phyloP scores from a whole-genome alignment of 2,113 vertebrate species.

The Channa argus region DNA sequence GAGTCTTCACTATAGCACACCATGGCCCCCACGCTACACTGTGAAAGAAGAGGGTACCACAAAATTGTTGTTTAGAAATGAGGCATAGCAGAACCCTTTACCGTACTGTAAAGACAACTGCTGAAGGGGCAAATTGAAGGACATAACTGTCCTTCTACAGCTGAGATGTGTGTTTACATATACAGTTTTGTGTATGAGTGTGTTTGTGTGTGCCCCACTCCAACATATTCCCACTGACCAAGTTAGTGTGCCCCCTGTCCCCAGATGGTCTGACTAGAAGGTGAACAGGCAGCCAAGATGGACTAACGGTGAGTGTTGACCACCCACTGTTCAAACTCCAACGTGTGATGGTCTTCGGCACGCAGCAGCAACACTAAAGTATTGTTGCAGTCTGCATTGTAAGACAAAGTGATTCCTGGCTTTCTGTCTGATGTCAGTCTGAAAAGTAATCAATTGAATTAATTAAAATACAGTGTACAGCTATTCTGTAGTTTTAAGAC shows the following conservation, averaged over 20 bases:
- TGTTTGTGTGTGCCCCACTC: neutral
- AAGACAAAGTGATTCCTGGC: neutral
- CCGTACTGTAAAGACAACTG: neutral
- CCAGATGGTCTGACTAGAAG: neutral
- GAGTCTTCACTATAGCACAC: slow-evolving; percentile 36
- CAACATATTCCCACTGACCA: neutral
- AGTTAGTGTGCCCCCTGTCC: neutral
- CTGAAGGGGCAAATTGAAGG: neutral
- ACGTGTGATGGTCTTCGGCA: neutral
- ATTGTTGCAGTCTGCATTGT: neutral
- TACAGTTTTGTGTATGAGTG: no score
- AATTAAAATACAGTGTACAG: neutral
- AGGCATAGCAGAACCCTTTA: neutral
- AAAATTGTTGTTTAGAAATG: slow-evolving; percentile 13
- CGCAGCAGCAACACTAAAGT: neutral
- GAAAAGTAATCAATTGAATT: neutral
- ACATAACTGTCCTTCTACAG: neutral
- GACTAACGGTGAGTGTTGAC: neutral
- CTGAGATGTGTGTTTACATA: neutral
- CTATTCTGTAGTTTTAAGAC: no score
- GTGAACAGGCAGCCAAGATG: neutral
- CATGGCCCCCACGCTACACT: slow-evolving; percentile 41
- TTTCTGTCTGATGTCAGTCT: neutral
- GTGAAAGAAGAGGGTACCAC: neutral
- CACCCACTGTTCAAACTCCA: neutral